Percentiles rank a stretch among this genome's conserved stretches.
These are phyloP conservation scores for Nebria ingens DNA, from an alignment of 1,140 invertebrate genomes.

Conservation along the genomic window DNA sequence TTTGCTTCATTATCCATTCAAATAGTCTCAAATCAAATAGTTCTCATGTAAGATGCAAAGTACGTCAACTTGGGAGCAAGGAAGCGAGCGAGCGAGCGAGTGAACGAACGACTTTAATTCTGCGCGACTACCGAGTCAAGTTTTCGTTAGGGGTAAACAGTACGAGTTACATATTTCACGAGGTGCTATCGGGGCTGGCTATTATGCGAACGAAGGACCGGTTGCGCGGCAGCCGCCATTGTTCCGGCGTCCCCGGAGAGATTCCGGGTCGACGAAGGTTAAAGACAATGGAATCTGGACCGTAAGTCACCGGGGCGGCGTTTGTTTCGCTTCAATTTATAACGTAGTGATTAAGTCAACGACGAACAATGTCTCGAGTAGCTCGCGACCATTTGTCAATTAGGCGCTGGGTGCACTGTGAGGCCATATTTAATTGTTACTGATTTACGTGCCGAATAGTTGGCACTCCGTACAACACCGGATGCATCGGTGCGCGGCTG, in stretches of 20 bases:
- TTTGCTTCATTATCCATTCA: too few species aligned
- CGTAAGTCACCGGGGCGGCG: constrained; percentile 1
- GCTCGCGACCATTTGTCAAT: constrained; percentile 3
- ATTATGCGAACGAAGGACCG: background rate
- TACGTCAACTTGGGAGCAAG: too few species aligned
- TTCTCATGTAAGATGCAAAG: too few species aligned
- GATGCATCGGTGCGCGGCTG: background rate
- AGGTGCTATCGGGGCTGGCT: background rate
- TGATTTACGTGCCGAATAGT: constrained; percentile 3
- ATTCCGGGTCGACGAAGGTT: background rate
- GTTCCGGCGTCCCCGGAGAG: background rate
- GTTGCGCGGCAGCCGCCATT: background rate
- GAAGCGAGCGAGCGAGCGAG: too few species aligned
- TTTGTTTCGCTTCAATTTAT: constrained; percentile 4
- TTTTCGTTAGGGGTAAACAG: background rate
- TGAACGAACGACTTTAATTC: too few species aligned
- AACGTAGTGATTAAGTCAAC: constrained; percentile 9
- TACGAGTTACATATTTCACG: constrained; percentile 4
- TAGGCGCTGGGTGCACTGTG: background rate
- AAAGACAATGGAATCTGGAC: constrained; percentile 5
- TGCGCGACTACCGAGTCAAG: background rate
- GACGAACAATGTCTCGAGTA: background rate
- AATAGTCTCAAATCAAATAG: too few species aligned
- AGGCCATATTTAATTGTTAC: constrained; percentile 2
- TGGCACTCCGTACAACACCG: background rate